Evolutionary conservation across 2,797 vertebrate species (phyloP), one percentile per base, ranked within the genome.

Genomic region (Neomorphus geoffroyi): DNA sequence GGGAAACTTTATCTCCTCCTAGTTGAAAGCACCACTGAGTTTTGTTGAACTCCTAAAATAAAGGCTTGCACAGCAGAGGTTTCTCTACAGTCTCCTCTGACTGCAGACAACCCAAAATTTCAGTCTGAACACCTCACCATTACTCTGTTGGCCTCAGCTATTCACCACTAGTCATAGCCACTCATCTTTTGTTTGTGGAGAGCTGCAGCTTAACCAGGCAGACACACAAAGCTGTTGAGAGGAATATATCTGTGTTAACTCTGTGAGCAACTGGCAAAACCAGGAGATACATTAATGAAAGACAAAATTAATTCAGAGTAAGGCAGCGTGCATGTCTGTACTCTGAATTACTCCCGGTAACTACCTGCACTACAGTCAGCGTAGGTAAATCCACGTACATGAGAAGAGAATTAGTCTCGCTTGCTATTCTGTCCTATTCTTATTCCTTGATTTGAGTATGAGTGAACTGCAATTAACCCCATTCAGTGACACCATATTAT

Each of bases 381-480:
- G 41, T 9, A 69, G 58, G 79, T 72, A 96, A 95, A 74, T 45
- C 18, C 56, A 6, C 4, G 18, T 51, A 65, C 21, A 5, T 13
- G 15, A 94, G 78, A 91, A 64, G 15, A 60, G 66, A 79, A 71
- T 54, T 50, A 73, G 86, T 50, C 73, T 84, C 1, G 0, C 67
- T 67, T 87, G 48, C 37, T 92, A 21, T 30, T 78, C 81, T 32
- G 39, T 66, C 61, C 50, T 65, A 83, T 32, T 62, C 50, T 67
- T 53, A 50, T 5, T 90, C 77, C 87, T 93, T 2, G 1, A 81
- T 67, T 90, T 90, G 3, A 0, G 26, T 83, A 73, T 24, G 54
- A 80, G 37, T 89, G 93, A 96, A 96, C 84, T 90, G 74, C 91
- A 93, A 87, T 95, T 96, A 97, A 94, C 94, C 90, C 94, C 88